These are phyloP conservation scores for Geotrypetes seraphini DNA, from an alignment of 2,797 vertebrate genomes.

Conservation along the genomic window DNA sequence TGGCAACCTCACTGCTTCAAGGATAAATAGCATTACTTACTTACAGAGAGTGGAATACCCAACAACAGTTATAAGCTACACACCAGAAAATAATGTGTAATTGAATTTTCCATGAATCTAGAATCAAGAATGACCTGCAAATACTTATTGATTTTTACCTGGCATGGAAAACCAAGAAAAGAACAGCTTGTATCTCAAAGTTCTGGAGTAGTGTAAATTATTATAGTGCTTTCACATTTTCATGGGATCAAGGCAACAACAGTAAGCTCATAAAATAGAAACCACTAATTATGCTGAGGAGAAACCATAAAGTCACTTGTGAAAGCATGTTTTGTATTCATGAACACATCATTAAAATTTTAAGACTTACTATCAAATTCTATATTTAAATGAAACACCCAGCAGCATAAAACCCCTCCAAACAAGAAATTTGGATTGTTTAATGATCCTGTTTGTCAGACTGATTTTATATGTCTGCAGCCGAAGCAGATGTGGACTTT, in stretches of 20 bases:
- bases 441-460: constrained; percentile 60
- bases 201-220: constrained; percentile 55
- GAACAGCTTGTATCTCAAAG: no score
- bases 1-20: constrained; percentile 21
- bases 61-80: constrained; percentile 14
- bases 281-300: constrained; percentile 71
- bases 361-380: constrained; percentile 69
- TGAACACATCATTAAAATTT: constrained; percentile 75
- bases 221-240: constrained; percentile 66
- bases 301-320: constrained; percentile 63
- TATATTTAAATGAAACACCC: constrained; percentile 61
- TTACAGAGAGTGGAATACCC: constrained; percentile 3
- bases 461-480: constrained; percentile 55
- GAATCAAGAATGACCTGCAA: no score
- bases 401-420: constrained; percentile 59
- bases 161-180: constrained; percentile 4
- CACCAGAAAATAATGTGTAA: constrained; percentile 1
- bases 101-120: no score
- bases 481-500: constrained; percentile 44
- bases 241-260: constrained; percentile 62
- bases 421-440: constrained; percentile 65
- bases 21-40: constrained; percentile 12
- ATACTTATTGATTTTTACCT: no score
- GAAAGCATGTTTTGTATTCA: constrained; percentile 68
- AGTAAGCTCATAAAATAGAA: constrained; percentile 73